Evolutionary conservation across 2,113 vertebrate species (phyloP).

Genomic region (Pseudois nayaur): DNA sequence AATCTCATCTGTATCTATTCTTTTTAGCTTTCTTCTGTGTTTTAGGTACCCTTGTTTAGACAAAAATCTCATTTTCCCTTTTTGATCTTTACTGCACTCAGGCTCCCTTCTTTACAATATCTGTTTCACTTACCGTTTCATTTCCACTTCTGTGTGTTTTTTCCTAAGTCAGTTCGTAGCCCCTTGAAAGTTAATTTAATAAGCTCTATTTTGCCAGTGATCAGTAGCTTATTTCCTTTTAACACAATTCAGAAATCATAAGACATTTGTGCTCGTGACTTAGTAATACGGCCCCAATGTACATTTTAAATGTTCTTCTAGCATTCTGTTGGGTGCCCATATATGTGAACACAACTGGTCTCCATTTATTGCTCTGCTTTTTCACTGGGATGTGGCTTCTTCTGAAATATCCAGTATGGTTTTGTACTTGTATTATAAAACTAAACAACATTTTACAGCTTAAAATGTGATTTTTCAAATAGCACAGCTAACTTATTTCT

Average conservation of each 20-base stretch:
- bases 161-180: background rate
- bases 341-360: background rate
- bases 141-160: background rate
- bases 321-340: background rate
- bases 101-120: background rate
- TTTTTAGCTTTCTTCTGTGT: background rate
- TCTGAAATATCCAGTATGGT: background rate
- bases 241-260: background rate
- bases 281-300: rapidly evolving
- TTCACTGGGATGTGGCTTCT: background rate
- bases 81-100: background rate
- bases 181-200: background rate
- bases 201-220: background rate
- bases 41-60: background rate
- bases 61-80: background rate
- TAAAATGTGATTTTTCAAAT: background rate
- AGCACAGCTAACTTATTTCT: background rate
- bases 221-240: background rate
- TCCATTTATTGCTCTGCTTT: background rate
- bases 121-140: background rate
- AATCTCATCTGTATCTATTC: background rate
- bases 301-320: background rate
- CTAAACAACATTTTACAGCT: background rate
- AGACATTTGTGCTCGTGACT: background rate
- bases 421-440: background rate